Evolutionary conservation across 2,888 invertebrate genomes (phyloP).

Genomic region (Ophioninae sp.): DNA sequence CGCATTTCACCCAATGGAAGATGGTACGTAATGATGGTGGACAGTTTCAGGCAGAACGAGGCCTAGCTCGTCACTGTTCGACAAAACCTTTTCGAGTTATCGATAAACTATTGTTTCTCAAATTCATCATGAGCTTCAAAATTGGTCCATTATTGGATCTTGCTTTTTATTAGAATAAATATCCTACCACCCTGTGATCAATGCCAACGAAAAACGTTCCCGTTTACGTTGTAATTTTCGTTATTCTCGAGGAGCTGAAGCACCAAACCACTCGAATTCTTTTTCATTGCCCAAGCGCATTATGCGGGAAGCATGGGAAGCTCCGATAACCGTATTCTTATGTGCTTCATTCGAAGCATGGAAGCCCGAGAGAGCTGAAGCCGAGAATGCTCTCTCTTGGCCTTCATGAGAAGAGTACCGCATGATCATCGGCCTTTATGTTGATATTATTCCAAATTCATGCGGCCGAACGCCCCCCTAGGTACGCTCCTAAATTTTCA

Average conservation of each 20-base stretch:
- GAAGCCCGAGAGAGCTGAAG: constrained; percentile 10
- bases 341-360: constrained; percentile 43
- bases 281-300: constrained; percentile 61
- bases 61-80: too few relatives aligned
- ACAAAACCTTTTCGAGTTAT: too few relatives aligned
- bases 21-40: constrained; percentile 28
- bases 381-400: constrained; percentile 44
- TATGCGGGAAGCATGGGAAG: constrained; percentile 60
- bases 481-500: constrained; percentile 65
- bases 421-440: constrained; percentile 65
- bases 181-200: background rate
- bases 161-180: constrained; percentile 37
- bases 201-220: background rate
- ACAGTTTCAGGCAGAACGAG: constrained; percentile 24
- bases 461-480: constrained; percentile 53
- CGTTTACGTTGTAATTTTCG: constrained; percentile 49
- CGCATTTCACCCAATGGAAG: constrained; percentile 48
- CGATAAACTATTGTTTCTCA: too few relatives aligned
- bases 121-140: too few relatives aligned
- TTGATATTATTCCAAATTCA: constrained; percentile 67
- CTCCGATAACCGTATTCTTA: constrained; percentile 57
- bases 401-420: constrained; percentile 36
- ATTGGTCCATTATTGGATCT: background rate
- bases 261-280: constrained; percentile 51
- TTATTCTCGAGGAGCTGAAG: constrained; percentile 41